Percentiles rank a stretch among this genome's conserved stretches.
phyloP scores from a whole-genome alignment of 2,888 invertebrate species.

The Pristionchus mayeri region DNA sequence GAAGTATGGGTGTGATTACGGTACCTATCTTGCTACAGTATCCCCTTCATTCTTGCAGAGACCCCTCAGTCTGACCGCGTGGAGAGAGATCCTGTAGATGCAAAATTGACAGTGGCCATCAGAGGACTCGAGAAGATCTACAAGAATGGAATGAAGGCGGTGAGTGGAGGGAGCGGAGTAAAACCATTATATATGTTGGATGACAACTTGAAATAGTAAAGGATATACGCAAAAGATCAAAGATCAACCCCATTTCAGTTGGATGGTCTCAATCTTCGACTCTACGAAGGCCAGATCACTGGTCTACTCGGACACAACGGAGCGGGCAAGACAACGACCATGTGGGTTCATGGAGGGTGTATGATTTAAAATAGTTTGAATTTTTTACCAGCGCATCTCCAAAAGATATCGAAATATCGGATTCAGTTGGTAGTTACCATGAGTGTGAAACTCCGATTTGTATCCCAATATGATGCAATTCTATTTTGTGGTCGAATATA shows the following conservation, averaged over 20 bases:
- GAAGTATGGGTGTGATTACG: background rate
- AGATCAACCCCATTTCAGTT: slow-evolving; percentile 53
- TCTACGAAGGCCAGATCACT: slow-evolving; percentile 86
- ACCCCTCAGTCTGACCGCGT: slow-evolving; percentile 62
- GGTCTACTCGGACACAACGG: slow-evolving; percentile 79
- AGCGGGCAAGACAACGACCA: slow-evolving; percentile 88
- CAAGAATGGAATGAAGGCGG: slow-evolving; percentile 82
- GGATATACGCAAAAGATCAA: background rate
- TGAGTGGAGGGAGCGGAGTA: too few species aligned
- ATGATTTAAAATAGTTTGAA: too few species aligned
- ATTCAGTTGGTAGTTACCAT: too few species aligned
- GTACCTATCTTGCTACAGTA: background rate
- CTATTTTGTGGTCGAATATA: too few species aligned
- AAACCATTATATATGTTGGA: too few species aligned
- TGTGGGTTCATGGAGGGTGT: background rate
- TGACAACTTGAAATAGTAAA: background rate
- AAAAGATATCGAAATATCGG: too few species aligned
- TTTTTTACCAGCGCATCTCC: too few species aligned
- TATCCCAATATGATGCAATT: too few species aligned
- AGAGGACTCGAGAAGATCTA: slow-evolving; percentile 84
- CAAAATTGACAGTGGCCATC: slow-evolving; percentile 84
- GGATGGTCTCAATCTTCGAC: slow-evolving; percentile 83
- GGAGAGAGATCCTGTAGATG: slow-evolving; percentile 79
- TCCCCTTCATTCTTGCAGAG: background rate
- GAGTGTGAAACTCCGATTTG: too few species aligned